Evolutionary conservation across 2,113 vertebrate species (phyloP), one percentile per base, ranked within the genome.

Genomic region (Jacana jacana): DNA sequence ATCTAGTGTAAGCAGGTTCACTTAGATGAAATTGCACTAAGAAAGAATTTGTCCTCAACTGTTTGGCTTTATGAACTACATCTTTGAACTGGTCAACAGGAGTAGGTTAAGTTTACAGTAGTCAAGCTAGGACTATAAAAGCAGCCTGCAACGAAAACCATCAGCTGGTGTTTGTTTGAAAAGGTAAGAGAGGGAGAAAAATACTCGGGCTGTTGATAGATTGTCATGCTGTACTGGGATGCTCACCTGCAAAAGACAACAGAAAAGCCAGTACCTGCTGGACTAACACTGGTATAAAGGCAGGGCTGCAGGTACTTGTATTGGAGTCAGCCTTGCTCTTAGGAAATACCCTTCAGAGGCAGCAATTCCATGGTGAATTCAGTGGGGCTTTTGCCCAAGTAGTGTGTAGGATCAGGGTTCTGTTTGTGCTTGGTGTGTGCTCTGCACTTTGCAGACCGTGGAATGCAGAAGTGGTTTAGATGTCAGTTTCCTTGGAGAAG

Each of bases 401-500:
- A 40, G 72, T 19, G 44, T 51, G 52, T 84, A 87, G 52, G 66
- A 58, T 82, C 76, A 55, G 49, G 65, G 24, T 24, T 85, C 91
- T 91, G 71, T 92, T 95, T 81, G 57, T 84, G 92, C 73, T 78
- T 51, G 77, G 40, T 88, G 91, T 82, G 57, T 61, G 72, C 68
- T 66, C n/a, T 71, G 87, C 80, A n/a, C 78, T 78, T 91, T 73
- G 92, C 88, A 95, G 79, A 42, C 42, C 0, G 0, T 64, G 77
- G 60, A 64, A 88, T 77, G 80, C 86, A 88, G 72, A 94, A 96
- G 92, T 86, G 83, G 82, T 80, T 88, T 90, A 23, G 20, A 6
- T 55, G 77, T 71, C 77, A 12, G 79, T 82, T 95, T 95, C 95
- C 77, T 31, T 77, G 76, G 90, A 92, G 75, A 92, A 97, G 70